Conservation (phyloP, 53 echinoderm and acorn worm species). For the Echinometra lucunter region DNA sequence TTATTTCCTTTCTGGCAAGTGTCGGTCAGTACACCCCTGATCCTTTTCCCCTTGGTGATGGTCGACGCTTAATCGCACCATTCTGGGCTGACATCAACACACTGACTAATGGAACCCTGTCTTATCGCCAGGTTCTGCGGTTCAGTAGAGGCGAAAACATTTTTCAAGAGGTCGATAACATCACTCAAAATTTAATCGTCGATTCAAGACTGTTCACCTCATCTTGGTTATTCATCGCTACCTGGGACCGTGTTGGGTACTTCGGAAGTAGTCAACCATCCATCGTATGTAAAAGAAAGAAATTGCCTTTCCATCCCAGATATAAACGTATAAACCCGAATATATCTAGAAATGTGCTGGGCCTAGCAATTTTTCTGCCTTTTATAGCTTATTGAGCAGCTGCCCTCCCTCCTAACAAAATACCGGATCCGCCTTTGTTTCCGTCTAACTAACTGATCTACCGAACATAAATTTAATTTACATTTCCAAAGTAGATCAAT, state of each 20-base stretch:
- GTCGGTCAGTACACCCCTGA: background rate
- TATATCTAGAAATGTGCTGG: too few species aligned
- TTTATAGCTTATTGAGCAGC: too few species aligned
- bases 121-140: background rate
- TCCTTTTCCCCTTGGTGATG: background rate
- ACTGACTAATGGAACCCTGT: background rate
- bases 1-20: background rate
- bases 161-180: background rate
- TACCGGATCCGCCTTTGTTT: too few species aligned
- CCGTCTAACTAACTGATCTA: too few species aligned
- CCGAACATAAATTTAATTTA: too few species aligned
- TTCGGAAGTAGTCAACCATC: background rate
- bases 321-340: too few species aligned
- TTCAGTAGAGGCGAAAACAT: background rate
- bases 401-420: too few species aligned
- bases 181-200: background rate
- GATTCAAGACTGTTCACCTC: background rate
- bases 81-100: slow-evolving; percentile 43
- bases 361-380: too few species aligned
- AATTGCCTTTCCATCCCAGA: background rate
- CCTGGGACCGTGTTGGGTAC: background rate
- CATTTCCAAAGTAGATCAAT: too few species aligned
- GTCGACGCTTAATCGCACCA: background rate
- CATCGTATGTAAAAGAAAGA: background rate
- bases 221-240: slow-evolving; percentile 4